phyloP scores from a whole-genome alignment of 1,140 invertebrate genomes.

The Venustaconcha ellipsiformis region DNA sequence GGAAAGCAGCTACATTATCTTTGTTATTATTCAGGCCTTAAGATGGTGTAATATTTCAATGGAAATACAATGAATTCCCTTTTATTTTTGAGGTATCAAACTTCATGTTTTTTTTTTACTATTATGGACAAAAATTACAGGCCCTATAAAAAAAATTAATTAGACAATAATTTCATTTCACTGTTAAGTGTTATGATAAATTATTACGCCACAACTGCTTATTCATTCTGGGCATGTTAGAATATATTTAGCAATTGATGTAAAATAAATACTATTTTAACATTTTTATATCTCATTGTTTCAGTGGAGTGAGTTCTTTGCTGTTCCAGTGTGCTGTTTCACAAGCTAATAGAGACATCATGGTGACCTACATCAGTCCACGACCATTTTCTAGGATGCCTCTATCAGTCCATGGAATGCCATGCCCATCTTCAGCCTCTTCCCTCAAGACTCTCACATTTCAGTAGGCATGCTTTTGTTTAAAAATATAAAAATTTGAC shows the following conservation, averaged over 20 bases:
- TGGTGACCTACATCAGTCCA: conserved; percentile 31
- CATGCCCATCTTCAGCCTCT: conserved; percentile 19
- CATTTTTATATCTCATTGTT: conserved; percentile 1
- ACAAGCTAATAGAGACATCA: conserved; percentile 26
- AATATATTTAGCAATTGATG: background rate
- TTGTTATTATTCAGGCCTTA: too few species aligned
- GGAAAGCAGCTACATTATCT: too few species aligned
- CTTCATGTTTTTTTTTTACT: too few species aligned
- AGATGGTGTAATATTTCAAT: too few species aligned
- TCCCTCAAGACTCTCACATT: conserved; percentile 33
- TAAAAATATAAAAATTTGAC: too few species aligned
- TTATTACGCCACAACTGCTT: too few species aligned
- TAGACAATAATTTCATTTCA: too few species aligned
- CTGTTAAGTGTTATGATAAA: too few species aligned
- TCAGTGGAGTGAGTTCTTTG: conserved; percentile 30
- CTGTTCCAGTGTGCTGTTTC: conserved; percentile 34
- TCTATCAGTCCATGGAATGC: conserved; percentile 32
- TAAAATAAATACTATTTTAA: background rate
- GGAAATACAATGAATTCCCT: too few species aligned
- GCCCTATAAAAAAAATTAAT: too few species aligned
- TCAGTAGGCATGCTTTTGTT: conserved; percentile 20
- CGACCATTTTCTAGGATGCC: conserved; percentile 29
- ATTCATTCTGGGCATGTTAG: background rate
- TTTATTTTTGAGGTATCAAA: too few species aligned
- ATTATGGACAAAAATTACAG: too few species aligned